phyloP scores from a whole-genome alignment of 2,797 vertebrate species.

The Gouania willdenowi region DNA sequence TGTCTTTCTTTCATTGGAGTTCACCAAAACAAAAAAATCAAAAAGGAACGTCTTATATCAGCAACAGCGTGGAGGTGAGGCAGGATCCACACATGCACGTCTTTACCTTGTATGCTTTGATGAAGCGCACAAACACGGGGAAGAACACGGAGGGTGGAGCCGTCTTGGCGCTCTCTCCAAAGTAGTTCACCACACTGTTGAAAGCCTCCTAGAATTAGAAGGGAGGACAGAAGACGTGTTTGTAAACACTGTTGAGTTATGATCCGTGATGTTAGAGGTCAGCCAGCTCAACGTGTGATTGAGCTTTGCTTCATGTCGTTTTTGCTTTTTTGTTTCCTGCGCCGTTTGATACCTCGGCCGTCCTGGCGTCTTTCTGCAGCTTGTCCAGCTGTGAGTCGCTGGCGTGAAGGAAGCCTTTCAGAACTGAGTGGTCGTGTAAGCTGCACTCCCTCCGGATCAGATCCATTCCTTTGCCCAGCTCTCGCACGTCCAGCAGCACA shows the following conservation, averaged over 20 bases:
- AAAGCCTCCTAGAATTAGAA: conserved; percentile 86
- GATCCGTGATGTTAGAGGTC: conserved; percentile 4
- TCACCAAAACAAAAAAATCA: too few relatives aligned
- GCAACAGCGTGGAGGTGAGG: conserved; percentile 8
- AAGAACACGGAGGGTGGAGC: conserved; percentile 96
- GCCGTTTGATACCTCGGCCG: conserved; percentile 80
- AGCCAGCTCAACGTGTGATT: conserved; percentile 3
- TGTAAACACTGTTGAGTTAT: conserved; percentile 33
- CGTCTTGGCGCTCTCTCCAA: conserved; percentile 94
- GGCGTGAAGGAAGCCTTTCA: conserved; percentile 84
- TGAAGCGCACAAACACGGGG: conserved; percentile 94
- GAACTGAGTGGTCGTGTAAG: conserved; percentile 86
- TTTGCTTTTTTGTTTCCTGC: conserved; percentile 14
- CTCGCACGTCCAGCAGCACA: conserved; percentile 90
- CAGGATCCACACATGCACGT: background rate
- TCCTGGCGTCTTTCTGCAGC: conserved; percentile 89
- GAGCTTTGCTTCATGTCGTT: conserved; percentile 7
- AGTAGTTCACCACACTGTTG: conserved; percentile 92
- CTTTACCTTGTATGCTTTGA: conserved; percentile 95
- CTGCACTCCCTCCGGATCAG: conserved; percentile 89
- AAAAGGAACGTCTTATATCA: conserved; percentile 16
- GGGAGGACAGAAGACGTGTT: conserved; percentile 28
- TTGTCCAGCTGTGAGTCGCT: conserved; percentile 88
- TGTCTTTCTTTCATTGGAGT: too few relatives aligned
- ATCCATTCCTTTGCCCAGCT: conserved; percentile 95